phyloP scores from a whole-genome alignment of 2,113 vertebrate genomes.

The Corythornis cristatus region DNA sequence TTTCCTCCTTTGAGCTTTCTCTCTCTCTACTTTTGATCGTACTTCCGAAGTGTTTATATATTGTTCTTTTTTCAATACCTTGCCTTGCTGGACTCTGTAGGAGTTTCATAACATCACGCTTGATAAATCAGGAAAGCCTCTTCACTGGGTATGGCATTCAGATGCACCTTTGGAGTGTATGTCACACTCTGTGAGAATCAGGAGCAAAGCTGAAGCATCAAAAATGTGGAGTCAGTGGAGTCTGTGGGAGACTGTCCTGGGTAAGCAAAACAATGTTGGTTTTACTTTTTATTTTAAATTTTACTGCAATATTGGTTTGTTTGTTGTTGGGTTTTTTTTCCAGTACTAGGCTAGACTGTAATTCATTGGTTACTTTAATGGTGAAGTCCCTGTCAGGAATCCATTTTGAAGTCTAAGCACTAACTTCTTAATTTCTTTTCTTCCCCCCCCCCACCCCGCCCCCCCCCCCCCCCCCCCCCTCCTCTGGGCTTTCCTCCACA shows the following conservation, averaged over 20 bases:
- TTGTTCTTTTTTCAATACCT: background rate
- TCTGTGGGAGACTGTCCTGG: slow-evolving; percentile 32
- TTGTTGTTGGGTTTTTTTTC: background rate
- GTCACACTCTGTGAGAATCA: slow-evolving; percentile 70
- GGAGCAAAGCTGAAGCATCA: background rate
- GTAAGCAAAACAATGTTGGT: slow-evolving; percentile 51
- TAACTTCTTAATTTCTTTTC: background rate
- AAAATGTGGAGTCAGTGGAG: slow-evolving; percentile 73
- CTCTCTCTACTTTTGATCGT: background rate
- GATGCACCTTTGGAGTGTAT: slow-evolving; percentile 75
- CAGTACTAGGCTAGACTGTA: background rate
- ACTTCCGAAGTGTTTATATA: background rate
- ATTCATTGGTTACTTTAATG: background rate
- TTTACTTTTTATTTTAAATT: background rate
- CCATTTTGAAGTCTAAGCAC: background rate
- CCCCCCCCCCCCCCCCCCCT: no score
- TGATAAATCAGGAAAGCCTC: background rate
- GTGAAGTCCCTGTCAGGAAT: background rate
- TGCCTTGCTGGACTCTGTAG: slow-evolving; percentile 30
- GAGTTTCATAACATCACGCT: slow-evolving; percentile 55
- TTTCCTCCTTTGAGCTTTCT: background rate
- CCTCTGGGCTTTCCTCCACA: no score
- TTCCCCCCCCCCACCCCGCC: no score
- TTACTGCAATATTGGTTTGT: background rate
- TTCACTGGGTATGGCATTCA: slow-evolving; percentile 73